phyloP scores from a whole-genome alignment of 2,113 vertebrate species.

The Phodopus roborovskii region DNA sequence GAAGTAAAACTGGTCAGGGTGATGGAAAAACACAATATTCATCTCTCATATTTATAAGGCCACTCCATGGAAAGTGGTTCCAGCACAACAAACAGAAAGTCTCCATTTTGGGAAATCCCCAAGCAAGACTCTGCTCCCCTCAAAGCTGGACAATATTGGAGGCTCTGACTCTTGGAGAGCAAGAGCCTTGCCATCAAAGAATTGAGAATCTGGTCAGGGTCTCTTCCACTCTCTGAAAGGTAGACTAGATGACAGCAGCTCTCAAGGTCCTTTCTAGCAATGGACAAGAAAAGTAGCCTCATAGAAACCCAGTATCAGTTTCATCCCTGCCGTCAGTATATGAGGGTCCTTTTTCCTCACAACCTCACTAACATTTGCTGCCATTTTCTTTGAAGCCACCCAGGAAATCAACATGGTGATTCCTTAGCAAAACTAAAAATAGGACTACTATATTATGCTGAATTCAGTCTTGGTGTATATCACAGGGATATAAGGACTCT shows the following conservation, averaged over 20 bases:
- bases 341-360: background rate
- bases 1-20: background rate
- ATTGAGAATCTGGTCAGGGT: no score
- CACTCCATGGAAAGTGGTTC: background rate
- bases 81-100: background rate
- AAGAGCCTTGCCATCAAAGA: background rate
- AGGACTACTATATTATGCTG: background rate
- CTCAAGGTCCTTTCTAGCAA: background rate
- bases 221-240: background rate
- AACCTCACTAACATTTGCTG: background rate
- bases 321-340: no score
- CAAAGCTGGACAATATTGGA: background rate
- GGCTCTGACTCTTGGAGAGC: background rate
- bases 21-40: background rate
- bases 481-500: background rate
- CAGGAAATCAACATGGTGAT: background rate
- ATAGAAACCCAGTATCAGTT: background rate
- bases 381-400: background rate
- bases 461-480: background rate
- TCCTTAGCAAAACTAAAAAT: background rate
- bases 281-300: background rate
- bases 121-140: background rate
- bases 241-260: background rate
- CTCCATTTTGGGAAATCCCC: background rate
- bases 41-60: background rate